Base-by-base conservation (phyloP, 2,797 vertebrate genomes). In the Crocidura indochinensis region DNA sequence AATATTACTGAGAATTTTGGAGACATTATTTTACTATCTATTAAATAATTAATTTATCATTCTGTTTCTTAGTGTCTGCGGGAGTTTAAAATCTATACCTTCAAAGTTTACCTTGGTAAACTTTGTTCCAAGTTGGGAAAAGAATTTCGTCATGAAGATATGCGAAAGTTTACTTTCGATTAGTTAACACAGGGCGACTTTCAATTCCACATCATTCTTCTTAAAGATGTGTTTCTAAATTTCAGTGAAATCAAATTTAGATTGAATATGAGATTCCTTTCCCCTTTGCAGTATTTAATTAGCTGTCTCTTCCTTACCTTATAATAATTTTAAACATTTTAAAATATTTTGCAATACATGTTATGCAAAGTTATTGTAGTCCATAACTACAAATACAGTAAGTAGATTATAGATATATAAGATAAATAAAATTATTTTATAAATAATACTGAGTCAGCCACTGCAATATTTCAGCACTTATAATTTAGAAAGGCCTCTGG, bases 71-170 rank as follows among this genome's bases (percentile, higher is more conserved):
- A 38, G 6, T 68, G 2, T 69, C 6, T 17, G 1, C 51, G 15
- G 9, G 76, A 6, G 20, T 12, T 4, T 60, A 27, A 3, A 49
- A 12, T 9, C 26, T 62, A 47, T 62, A 47, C 67, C 14, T 75
- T 89, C 6, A 19, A 12, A n/a, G n/a, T n/a, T n/a, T n/a, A n/a
- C n/a, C n/a, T n/a, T 56, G 72, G 17, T 2, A 77, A 20, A 27
- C 20, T 91, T 93, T 78, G 44, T 68, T 89, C n/a, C n/a, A 85
- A 56, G 2, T 22, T 85, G 24, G 74, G 56, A 78, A 84, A 87
- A 27, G 87, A 38, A 24, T 78, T 2, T 26, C 44, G 11, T 75
- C 47, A 53, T 20, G 14, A 68, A 74, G 27, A 29, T 38, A 51
- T 46, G 29, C 84, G 69, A 27, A 76, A 68, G 8, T 31, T 76